Evolutionary conservation across 2,113 vertebrate genomes (phyloP).

Genomic region (Terrapene triunguis): DNA sequence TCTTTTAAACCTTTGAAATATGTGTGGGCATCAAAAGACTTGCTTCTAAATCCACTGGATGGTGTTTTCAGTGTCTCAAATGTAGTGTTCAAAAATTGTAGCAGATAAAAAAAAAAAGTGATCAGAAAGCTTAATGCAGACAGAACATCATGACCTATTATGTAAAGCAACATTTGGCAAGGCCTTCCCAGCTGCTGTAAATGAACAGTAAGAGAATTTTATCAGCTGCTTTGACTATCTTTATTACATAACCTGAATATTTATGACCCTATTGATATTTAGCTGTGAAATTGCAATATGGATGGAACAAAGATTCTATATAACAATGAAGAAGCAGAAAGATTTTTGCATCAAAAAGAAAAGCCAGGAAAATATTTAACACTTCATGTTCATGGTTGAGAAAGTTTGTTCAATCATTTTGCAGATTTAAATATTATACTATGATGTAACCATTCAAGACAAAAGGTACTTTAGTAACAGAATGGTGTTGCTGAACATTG

Average conservation of each 20-base stretch:
- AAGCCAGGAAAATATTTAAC: conserved; percentile 28
- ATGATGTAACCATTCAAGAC: background rate
- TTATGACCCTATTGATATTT: conserved; percentile 76
- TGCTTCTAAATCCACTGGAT: conserved; percentile 61
- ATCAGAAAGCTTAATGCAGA: conserved; percentile 77
- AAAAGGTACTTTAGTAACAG: conserved; percentile 4
- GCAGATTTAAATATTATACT: background rate
- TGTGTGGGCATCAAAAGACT: conserved; percentile 47
- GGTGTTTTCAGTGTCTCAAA: conserved; percentile 21
- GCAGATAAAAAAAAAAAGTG: conserved; percentile 67
- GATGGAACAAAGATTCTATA: conserved; percentile 52
- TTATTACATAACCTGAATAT: conserved; percentile 80
- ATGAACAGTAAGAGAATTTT: conserved; percentile 78
- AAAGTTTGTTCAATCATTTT: background rate
- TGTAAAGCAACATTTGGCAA: conserved; percentile 78
- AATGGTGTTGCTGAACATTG: background rate
- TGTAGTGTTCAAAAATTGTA: conserved; percentile 62
- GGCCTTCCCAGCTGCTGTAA: conserved; percentile 76
- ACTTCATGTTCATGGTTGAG: background rate
- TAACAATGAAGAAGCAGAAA: conserved; percentile 42
- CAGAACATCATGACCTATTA: conserved; percentile 70
- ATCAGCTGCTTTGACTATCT: conserved; percentile 71
- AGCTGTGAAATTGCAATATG: conserved; percentile 74
- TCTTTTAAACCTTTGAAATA: conserved; percentile 65
- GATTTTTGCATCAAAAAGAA: conserved; percentile 50